Base-by-base conservation (phyloP, 2,888 invertebrate genomes). In the Mimachlamys varia region DNA sequence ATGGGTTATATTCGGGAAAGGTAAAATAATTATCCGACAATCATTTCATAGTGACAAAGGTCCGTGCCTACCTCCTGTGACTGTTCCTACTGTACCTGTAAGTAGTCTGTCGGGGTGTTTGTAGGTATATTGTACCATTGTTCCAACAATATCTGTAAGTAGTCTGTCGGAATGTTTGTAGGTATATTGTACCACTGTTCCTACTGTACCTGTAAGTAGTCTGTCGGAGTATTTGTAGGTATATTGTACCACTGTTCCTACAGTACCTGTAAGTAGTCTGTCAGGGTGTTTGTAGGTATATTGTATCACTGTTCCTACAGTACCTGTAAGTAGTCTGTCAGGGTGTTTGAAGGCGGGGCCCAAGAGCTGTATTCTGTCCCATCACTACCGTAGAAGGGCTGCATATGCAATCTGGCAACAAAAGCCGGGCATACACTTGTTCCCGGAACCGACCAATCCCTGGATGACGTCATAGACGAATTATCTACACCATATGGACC, bases 361-460 rank as follows among this genome's bases (percentile, higher is more conserved):
- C 76, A 76, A 7, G 76, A 7, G 12, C 76, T 76, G 33, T 76
- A 76, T 33, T 76, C 76, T 12, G 76, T 76, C 27, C 76, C 76
- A 76, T 76, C 76, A 76, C 33, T 33, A 5, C 76, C 33, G 33
- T 27, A 76, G 27, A 13, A 76, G 15, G 76, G 76, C 76, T 27
- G 76, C 76, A 76, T 76, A 33, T 76, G 76, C 19, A 76, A 33
- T 76, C 76, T 76, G 7, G 33, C 76, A 27, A 76, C 76, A 33
- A 13, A 76, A 0, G 76, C 76, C 0, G 76, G 62, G 22, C 62
- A 62, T 22, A 76, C 15, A 76, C 76, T 76, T 12, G 33, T 33
- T 33, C 76, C 76, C 13, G 76, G 76, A 76, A 76, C 76, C 12
- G 76, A 33, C 76, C 76, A 76, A 33, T 76, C 76, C 76, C 76